Evolutionary conservation across 2,113 vertebrate species (phyloP).

Genomic region (Takifugu bimaculatus): DNA sequence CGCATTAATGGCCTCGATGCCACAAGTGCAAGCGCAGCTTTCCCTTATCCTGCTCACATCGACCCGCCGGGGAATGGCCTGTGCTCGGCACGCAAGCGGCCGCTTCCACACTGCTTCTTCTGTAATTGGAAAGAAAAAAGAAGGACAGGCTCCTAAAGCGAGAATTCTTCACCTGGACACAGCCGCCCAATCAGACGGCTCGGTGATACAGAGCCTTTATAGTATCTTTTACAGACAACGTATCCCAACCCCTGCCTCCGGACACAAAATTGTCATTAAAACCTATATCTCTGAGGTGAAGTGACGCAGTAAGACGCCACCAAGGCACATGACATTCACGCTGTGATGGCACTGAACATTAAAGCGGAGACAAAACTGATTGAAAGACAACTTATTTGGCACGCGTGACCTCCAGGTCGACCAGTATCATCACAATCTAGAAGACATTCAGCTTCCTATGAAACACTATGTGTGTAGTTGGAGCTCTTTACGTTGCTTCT

Average conservation of each 20-base stretch:
- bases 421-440: conserved; percentile 16
- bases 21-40: not conserved
- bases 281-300: conserved; percentile 4
- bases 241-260: conserved; percentile 5
- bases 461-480: conserved; percentile 15
- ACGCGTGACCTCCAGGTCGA: conserved; percentile 1
- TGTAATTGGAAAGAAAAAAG: conserved; percentile 55
- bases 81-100: conserved; percentile 54
- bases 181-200: conserved; percentile 31
- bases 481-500: conserved; percentile 12
- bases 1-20: too few relatives aligned
- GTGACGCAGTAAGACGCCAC: not conserved
- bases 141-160: conserved; percentile 30
- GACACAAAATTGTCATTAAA: not conserved
- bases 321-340: too few relatives aligned
- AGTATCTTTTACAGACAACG: conserved; percentile 20
- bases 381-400: not conserved
- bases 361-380: too few relatives aligned
- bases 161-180: conserved; percentile 31
- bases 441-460: conserved; percentile 20
- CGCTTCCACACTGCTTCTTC: conserved; percentile 35
- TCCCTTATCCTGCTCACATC: conserved; percentile 29
- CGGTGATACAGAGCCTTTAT: conserved; percentile 25
- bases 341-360: not conserved
- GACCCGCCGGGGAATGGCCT: conserved; percentile 12